These are phyloP conservation scores for Zaprionus taronus DNA, from an alignment of 1,140 invertebrate genomes.

Conservation along the genomic window DNA sequence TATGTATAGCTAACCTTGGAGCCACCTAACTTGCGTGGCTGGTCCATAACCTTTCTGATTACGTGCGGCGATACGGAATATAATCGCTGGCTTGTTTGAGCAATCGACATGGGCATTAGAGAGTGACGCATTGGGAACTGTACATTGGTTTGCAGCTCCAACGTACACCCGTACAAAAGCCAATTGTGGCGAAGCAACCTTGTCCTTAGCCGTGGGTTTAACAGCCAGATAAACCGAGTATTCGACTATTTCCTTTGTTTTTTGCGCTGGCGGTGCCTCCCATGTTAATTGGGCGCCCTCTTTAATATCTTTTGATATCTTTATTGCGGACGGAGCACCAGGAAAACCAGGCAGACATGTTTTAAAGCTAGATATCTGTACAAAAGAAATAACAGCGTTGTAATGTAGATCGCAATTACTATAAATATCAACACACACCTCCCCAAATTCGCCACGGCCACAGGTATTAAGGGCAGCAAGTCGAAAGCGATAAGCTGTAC, in stretches of 20 bases:
- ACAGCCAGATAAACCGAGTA: slow-evolving; percentile 99
- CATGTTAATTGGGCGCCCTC: slow-evolving; percentile 98
- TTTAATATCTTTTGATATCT: slow-evolving; percentile 93
- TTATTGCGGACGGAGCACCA: slow-evolving; percentile 98
- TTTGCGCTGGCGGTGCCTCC: slow-evolving; percentile 96
- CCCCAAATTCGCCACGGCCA: slow-evolving; percentile 97
- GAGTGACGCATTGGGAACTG: slow-evolving; percentile 94
- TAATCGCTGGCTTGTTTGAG: slow-evolving; percentile 98
- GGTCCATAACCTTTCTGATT: slow-evolving; percentile 99
- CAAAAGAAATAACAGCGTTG: too few relatives aligned
- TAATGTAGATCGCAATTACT: not conserved
- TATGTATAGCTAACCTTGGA: slow-evolving; percentile 88
- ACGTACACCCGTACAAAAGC: slow-evolving; percentile 99
- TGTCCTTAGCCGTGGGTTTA: slow-evolving; percentile 86
- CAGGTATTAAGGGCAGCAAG: slow-evolving; percentile 98
- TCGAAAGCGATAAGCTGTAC: slow-evolving; percentile 98
- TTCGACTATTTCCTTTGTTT: slow-evolving; percentile 97
- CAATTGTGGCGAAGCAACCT: slow-evolving; percentile 89
- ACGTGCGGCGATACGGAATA: slow-evolving; percentile 98
- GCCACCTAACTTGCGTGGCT: slow-evolving; percentile 99
- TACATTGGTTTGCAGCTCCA: slow-evolving; percentile 96
- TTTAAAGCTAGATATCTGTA: slow-evolving; percentile 95
- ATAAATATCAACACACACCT: slow-evolving; percentile 86
- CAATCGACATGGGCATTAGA: slow-evolving; percentile 97
- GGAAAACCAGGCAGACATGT: slow-evolving; percentile 98